Percentiles rank a stretch among this genome's conserved stretches.
These are phyloP conservation scores for Oceanodroma leucorhoa DNA, from an alignment of 2,797 vertebrate genomes.

Conservation along the genomic window DNA sequence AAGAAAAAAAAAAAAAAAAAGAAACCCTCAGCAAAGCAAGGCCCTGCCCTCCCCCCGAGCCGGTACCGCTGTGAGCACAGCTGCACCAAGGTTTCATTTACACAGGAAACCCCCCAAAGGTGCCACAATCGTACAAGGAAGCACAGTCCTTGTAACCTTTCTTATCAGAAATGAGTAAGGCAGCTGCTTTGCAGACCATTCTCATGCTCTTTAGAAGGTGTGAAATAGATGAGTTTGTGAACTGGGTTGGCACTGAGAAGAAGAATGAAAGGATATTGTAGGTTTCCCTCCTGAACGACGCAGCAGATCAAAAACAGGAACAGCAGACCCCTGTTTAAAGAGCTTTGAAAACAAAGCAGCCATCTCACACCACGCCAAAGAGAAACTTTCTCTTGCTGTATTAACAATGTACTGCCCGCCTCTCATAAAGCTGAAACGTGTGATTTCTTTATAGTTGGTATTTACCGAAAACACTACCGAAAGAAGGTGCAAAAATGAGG, in stretches of 20 bases:
- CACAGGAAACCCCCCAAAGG: slow-evolving; percentile 55
- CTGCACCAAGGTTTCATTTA: not conserved
- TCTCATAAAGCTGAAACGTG: not conserved
- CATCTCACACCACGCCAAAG: not conserved
- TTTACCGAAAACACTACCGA: not conserved
- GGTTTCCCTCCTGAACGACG: not conserved
- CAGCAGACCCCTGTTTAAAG: not conserved
- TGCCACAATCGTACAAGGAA: not conserved
- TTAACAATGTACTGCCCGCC: rapidly evolving
- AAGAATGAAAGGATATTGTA: not conserved
- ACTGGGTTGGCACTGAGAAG: not conserved
- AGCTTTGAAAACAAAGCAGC: not conserved
- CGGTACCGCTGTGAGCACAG: not conserved
- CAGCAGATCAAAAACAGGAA: not conserved
- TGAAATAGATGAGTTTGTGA: slow-evolving; percentile 27
- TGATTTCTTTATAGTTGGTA: not conserved
- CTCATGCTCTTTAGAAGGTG: slow-evolving; percentile 20
- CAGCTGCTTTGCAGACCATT: not conserved
- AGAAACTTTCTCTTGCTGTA: not conserved
- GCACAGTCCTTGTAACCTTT: not conserved
- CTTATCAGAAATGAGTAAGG: not conserved
- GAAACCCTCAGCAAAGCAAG: not conserved
- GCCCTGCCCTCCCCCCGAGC: not conserved
- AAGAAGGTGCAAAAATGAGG: not conserved
- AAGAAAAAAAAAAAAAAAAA: not conserved